These are phyloP conservation scores for Lepidurus apus DNA, from an alignment of 1,140 invertebrate genomes.

Conservation along the genomic window DNA sequence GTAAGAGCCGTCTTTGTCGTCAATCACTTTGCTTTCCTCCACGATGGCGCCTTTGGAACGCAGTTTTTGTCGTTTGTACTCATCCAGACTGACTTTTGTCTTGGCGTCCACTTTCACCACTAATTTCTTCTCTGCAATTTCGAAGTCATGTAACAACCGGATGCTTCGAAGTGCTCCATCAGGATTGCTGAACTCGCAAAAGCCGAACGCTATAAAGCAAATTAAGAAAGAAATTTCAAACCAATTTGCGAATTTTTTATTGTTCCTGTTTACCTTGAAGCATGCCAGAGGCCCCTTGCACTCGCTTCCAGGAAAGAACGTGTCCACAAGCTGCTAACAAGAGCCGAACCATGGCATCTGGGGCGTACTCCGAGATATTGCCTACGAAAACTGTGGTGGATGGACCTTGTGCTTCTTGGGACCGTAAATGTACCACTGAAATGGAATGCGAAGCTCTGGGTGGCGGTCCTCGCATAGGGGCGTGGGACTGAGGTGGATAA, in stretches of 20 bases:
- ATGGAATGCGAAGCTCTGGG: slow-evolving; percentile 17
- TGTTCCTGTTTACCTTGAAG: slow-evolving; percentile 25
- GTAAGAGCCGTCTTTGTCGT: background rate
- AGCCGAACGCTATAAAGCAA: slow-evolving; percentile 75
- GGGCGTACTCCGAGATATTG: slow-evolving; percentile 92
- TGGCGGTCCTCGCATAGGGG: slow-evolving; percentile 1
- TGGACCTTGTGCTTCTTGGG: slow-evolving; percentile 54
- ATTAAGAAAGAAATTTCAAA: background rate
- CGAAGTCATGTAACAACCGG: slow-evolving; percentile 85
- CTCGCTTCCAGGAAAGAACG: slow-evolving; percentile 93
- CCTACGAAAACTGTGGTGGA: slow-evolving; percentile 97
- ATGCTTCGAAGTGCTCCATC: slow-evolving; percentile 92
- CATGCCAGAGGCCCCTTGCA: slow-evolving; percentile 64
- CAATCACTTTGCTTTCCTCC: slow-evolving; percentile 10
- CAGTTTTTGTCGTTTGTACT: slow-evolving; percentile 65
- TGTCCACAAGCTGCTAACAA: slow-evolving; percentile 85
- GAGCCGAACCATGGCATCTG: slow-evolving; percentile 89
- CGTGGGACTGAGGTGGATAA: background rate
- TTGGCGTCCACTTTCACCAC: slow-evolving; percentile 98
- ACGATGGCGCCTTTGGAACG: background rate
- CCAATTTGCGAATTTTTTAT: background rate
- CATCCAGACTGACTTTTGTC: slow-evolving; percentile 87
- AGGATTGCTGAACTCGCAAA: slow-evolving; percentile 92
- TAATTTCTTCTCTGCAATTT: slow-evolving; percentile 87
- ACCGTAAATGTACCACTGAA: slow-evolving; percentile 28